Evolutionary conservation across 2,797 vertebrate species (phyloP), one percentile per base, ranked within the genome.

Genomic region (Peromyscus melanophrys): DNA sequence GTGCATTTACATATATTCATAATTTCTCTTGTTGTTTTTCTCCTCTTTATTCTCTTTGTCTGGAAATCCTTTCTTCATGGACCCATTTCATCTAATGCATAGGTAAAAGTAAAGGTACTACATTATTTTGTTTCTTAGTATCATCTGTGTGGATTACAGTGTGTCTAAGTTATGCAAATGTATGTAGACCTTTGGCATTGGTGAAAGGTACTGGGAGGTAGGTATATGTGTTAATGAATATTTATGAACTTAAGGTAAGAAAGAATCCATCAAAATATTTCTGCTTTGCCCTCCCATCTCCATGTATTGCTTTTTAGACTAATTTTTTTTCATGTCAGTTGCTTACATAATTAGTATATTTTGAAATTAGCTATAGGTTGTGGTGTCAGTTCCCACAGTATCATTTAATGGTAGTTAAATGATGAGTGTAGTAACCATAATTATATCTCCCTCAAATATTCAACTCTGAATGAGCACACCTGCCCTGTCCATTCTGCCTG

Each of bases 101-200:
- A 99, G 99, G 99, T 99, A 99, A 99, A 99, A 99, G 98, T 99
- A 99, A 99, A 99, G 99, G 99, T 99, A 99, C 99, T 98, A 98
- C 97, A 98, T 98, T 96, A 98, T 98, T 98, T 99, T 98, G 95
- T 98, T 98, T 98, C 98, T 98, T 97, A 98, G 97, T 98, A 93
- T 83, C 97, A 97, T 98, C 97, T 96, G n/a, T 98, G 89, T 98
- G 93, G 92, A 98, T 97, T 88, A 98, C 77, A 96, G 81, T 98
- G 94, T 98, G 25, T 98, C 49, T 97, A 96, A 98, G 84, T 98
- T 95, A 98, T 97, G 61, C 80, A 97, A 98, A 98, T 97, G 52
- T 98, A 96, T 98, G 92, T 98, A 97, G 97, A 97, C 13, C 61
- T 96, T 98, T 97, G 97, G 77, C 90, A 94, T 92, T 98, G 96